These are phyloP conservation scores for Lipotes vexillifer DNA, from an alignment of 2,113 vertebrate genomes.

Conservation along the genomic window DNA sequence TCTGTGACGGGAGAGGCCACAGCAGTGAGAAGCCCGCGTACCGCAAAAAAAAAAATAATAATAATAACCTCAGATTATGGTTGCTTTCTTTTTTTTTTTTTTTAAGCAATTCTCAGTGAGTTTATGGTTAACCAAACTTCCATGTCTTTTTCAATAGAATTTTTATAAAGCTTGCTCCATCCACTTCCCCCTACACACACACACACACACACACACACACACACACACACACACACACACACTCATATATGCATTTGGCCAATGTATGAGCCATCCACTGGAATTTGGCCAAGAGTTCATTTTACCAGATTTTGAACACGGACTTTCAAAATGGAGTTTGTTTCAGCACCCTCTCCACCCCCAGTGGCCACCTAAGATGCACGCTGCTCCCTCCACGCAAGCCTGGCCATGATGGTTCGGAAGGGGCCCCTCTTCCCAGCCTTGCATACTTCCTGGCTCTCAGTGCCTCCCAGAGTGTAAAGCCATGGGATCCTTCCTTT, in stretches of 20 bases:
- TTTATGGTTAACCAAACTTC: not conserved
- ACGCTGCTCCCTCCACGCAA: not conserved
- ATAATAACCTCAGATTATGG: too few species aligned
- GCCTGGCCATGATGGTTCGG: not conserved
- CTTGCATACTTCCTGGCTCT: not conserved
- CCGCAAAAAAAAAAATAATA: too few species aligned
- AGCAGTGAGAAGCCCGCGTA: too few species aligned
- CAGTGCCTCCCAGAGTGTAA: not conserved
- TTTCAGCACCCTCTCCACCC: not conserved
- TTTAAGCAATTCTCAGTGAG: not conserved
- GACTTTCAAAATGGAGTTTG: not conserved
- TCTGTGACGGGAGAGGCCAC: too few species aligned
- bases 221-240: not conserved
- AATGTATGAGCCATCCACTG: not conserved
- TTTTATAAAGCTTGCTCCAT: not conserved
- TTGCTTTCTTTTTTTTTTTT: not conserved
- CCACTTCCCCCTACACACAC: too few species aligned
- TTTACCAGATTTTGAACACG: not conserved
- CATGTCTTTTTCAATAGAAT: not conserved
- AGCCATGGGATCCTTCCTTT: not conserved
- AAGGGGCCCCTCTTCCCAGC: not conserved
- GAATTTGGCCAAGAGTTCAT: not conserved
- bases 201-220: not conserved
- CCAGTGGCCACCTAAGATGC: rapidly evolving
- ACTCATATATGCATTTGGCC: not conserved